phyloP scores from a whole-genome alignment of 2,888 invertebrate genomes.

The Brenthis ino region DNA sequence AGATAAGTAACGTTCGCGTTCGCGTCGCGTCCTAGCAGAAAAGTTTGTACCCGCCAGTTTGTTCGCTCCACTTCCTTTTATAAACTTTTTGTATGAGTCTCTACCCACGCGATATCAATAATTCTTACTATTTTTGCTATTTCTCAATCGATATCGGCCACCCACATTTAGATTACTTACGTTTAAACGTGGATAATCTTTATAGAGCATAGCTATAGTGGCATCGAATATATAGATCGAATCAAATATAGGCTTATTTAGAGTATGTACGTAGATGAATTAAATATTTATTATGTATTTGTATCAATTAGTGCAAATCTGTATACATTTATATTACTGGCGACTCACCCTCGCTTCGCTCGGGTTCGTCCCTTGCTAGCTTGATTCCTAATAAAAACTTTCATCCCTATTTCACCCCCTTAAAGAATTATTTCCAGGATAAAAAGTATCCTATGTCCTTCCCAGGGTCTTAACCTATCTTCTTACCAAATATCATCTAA shows the following conservation, averaged over 20 bases:
- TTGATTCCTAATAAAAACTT: no score
- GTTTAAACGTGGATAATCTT: neutral
- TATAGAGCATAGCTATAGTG: no score
- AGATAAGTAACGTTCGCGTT: slow-evolving; percentile 79
- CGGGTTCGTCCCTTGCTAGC: no score
- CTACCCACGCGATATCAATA: slow-evolving; percentile 65
- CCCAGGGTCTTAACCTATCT: no score
- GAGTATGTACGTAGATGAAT: neutral
- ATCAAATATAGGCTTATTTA: neutral
- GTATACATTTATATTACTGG: no score
- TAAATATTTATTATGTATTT: no score
- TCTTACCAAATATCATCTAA: no score
- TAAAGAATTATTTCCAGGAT: no score
- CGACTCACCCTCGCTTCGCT: no score
- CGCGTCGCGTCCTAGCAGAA: slow-evolving; percentile 69
- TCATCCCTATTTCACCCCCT: no score
- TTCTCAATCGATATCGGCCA: slow-evolving; percentile 31
- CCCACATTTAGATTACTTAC: slow-evolving; percentile 8
- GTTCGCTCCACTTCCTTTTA: slow-evolving; percentile 78
- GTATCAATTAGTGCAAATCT: no score
- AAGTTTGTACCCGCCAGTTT: slow-evolving; percentile 78
- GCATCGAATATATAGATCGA: neutral
- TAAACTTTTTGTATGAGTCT: slow-evolving; percentile 75
- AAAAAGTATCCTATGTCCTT: no score
- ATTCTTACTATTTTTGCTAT: slow-evolving; percentile 60